A percentile compares a stretch with the other conserved stretches of the same genome.
Conservation (phyloP, 1,140 invertebrate species). For the Stratiolaelaps scimitus region DNA sequence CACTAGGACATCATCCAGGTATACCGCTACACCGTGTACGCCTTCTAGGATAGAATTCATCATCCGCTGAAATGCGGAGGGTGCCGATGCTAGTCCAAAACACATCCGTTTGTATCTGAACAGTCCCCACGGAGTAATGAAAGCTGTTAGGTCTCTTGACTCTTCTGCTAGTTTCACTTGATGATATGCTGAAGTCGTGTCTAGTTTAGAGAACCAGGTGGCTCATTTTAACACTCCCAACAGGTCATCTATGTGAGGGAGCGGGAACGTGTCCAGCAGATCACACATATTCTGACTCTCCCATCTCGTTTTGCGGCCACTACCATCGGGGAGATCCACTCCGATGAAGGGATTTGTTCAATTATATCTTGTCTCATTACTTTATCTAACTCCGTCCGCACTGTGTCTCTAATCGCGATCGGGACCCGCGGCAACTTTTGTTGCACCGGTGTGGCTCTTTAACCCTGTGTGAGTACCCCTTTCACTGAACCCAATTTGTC, state of each 20-base stretch:
- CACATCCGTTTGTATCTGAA: conserved; percentile 34
- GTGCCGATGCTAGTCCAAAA: conserved; percentile 34
- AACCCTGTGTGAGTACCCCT: not conserved
- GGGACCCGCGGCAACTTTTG: not conserved
- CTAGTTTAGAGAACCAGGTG: conserved; percentile 24
- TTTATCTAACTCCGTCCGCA: not conserved
- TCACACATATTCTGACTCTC: conserved; percentile 14
- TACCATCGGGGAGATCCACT: conserved; percentile 7
- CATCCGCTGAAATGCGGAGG: conserved; percentile 32
- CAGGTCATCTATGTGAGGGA: conserved; percentile 27
- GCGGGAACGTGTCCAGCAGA: conserved; percentile 29
- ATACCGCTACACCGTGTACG: conserved; percentile 24
- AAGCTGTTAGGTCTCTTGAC: not conserved
- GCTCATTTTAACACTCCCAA: not conserved
- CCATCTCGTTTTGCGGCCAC: conserved; percentile 29
- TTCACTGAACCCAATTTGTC: not conserved
- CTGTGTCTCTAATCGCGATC: not conserved
- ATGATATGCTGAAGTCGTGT: conserved; percentile 27
- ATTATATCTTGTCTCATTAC: not conserved
- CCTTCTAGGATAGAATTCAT: conserved; percentile 30
- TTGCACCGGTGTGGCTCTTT: not conserved
- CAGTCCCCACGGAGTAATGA: conserved; percentile 26
- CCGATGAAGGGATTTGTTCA: not conserved
- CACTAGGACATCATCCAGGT: conserved; percentile 35
- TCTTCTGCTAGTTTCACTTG: conserved; percentile 29